phyloP scores from a whole-genome alignment of 2,888 invertebrate genomes.

The Lithophane leautieri region DNA sequence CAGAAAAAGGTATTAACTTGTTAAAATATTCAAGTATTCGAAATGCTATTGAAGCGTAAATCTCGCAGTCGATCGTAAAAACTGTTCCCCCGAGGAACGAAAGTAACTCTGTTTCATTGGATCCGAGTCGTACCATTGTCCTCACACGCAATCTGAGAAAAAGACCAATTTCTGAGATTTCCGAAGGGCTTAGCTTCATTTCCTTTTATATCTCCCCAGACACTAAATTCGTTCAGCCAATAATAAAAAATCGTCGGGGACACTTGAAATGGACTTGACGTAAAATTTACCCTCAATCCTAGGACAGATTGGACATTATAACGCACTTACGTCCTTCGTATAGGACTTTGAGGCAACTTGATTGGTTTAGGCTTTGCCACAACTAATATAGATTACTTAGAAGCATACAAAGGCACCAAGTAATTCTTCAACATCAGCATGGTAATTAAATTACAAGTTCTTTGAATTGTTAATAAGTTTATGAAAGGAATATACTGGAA shows the following conservation, averaged over 20 bases:
- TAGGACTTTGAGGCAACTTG: conserved; percentile 61
- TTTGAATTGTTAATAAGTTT: conserved; percentile 20
- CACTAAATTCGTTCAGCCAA: conserved; percentile 90
- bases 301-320: conserved; percentile 81
- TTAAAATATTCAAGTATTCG: conserved; percentile 84
- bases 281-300: conserved; percentile 84
- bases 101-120: conserved; percentile 86
- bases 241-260: conserved; percentile 89
- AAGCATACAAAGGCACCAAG: conserved; percentile 17
- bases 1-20: conserved; percentile 76
- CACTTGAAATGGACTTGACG: conserved; percentile 85
- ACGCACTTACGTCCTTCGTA: conserved; percentile 75
- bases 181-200: conserved; percentile 90
- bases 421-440: conserved; percentile 20
- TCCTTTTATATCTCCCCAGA: conserved; percentile 90
- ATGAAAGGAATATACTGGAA: conserved; percentile 10
- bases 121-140: conserved; percentile 84
- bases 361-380: conserved; percentile 59
- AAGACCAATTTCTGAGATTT: conserved; percentile 90
- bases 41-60: conserved; percentile 83
- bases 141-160: conserved; percentile 87
- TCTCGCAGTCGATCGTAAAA: conserved; percentile 86
- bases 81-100: conserved; percentile 83
- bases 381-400: conserved; percentile 46
- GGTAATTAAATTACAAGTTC: conserved; percentile 20